Base-by-base conservation (phyloP, 2,888 invertebrate genomes). In the Aplocera efformata region DNA sequence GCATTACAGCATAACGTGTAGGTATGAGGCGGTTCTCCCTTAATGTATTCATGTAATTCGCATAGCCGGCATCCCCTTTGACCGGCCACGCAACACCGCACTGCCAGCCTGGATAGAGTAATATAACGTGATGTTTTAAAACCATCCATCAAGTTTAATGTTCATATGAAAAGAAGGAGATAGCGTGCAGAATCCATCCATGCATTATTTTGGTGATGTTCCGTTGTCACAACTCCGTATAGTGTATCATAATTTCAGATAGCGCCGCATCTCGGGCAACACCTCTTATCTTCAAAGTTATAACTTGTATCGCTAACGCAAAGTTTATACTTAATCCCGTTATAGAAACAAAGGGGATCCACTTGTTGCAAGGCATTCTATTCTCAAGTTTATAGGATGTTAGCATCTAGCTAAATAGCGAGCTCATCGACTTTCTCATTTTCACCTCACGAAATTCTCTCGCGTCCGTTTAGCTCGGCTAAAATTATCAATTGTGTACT, bases 21-120 rank as follows among this genome's bases (percentile, higher is more conserved):
- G 73, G 77, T 78, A 83, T 72, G 75, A 77, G 78, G 79, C 73
- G 74, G 71, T 79, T 67, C 78, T 78, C 78, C 82, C 80, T 81
- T 88, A 88, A 88, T 86, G 83, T 88, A 88, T 88, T 88, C 88
- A 86, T 85, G 86, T 86, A 86, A 88, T 86, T 86, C 88, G 81
- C 85, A 82, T 85, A 80, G 79, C 83, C 79, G 83, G 79, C 76
- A 82, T 86, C 85, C 85, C 85, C 86, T 88, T 88, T 88, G 88
- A 88, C 88, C 83, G 73, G 75, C 86, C 86, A 86, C 88, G 88
- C 88, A 82, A 84, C 82, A 73, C 83, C 81, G 79, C 80, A 76
- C 79, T 71, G 79, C 67, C 79, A 65, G 71, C 73, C 78, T 72
- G 82, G 75, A 85, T 83, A 78, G 76, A 84, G 82, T 84, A 84